Base-by-base conservation (phyloP, 2,797 vertebrate species). In the Protosalanx chinensis region DNA sequence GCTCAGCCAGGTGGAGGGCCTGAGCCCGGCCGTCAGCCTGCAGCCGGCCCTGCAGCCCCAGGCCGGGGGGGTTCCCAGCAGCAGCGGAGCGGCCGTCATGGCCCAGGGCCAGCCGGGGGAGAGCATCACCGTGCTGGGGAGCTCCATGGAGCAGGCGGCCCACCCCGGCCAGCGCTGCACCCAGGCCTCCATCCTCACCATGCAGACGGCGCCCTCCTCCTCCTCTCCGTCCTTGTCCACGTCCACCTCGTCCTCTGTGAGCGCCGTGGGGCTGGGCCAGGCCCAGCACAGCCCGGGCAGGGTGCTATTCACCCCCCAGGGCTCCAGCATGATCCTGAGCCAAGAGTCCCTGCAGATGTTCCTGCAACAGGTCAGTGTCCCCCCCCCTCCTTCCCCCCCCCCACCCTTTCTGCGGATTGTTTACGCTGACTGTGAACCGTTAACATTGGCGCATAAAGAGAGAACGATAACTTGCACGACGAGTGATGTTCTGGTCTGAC, bases 301-400 rank as follows among this genome's bases (percentile, higher is more conserved):
- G 85, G 92, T 98, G 65, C 77, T 94, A 72, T 93, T 97, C 82
- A 93, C 95, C 49, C 94, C 94, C 76, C 87, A 93, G 18, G 78
- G 94, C 3, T 66, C 94, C 2, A 91, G 94, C 53, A 91, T 95
- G 75, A 93, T 95, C 86, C 85, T 98, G 75, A 95, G 92, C 87
- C 96, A 95, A 84, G 96, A 98, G 64, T 93, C 95, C 71, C 90
- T 97, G 78, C 96, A 97, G 83, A 95, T 98, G 95, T 96, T 98
- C 88, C 92, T 98, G 63, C 96, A 97, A 72, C 96, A 98, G 96
- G 96, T 95, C 88, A 92, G 91, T 88, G 33, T 46, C 20, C 6
- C 32, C 29, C 37, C 27, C 5, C n/a, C n/a, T n/a, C n/a, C n/a
- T n/a, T 27, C 1, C 1, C 23, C 23, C 23, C 23, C 23, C 23